These are phyloP conservation scores for Andricus quercusramuli DNA, from an alignment of 2,888 invertebrate genomes.

Conservation along the genomic window DNA sequence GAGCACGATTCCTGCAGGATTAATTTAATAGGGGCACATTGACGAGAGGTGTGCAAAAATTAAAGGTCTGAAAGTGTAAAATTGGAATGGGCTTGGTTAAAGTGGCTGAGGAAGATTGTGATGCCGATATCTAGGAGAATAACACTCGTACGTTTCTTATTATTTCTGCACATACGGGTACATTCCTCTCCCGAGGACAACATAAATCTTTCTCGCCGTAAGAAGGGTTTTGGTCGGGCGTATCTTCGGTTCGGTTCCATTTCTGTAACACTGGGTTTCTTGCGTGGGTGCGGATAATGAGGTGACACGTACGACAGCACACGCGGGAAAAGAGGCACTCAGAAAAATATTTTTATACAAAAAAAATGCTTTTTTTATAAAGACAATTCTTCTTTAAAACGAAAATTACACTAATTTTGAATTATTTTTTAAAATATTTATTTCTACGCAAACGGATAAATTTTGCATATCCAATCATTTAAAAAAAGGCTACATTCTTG, in stretches of 20 bases:
- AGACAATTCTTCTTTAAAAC: too few species aligned
- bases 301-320: constrained; percentile 42
- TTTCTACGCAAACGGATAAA: too few species aligned
- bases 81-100: constrained; percentile 7
- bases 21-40: background rate
- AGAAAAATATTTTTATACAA: background rate
- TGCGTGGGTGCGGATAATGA: constrained; percentile 59
- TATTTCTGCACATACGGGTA: constrained; percentile 51
- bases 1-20: too few species aligned
- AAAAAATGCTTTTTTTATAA: background rate
- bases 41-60: background rate
- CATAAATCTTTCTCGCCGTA: constrained; percentile 42
- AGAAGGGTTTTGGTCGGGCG: constrained; percentile 34
- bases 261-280: background rate
- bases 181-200: constrained; percentile 33
- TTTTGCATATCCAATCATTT: too few species aligned
- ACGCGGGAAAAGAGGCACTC: background rate
- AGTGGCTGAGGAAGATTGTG: constrained; percentile 51
- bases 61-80: background rate
- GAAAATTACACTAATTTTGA: too few species aligned
- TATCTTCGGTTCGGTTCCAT: constrained; percentile 39
- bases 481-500: too few species aligned
- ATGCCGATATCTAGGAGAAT: constrained; percentile 53
- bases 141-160: constrained; percentile 50
- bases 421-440: too few species aligned